These are phyloP conservation scores for Platichthys flesus DNA, from an alignment of 2,113 vertebrate genomes.

Conservation along the genomic window DNA sequence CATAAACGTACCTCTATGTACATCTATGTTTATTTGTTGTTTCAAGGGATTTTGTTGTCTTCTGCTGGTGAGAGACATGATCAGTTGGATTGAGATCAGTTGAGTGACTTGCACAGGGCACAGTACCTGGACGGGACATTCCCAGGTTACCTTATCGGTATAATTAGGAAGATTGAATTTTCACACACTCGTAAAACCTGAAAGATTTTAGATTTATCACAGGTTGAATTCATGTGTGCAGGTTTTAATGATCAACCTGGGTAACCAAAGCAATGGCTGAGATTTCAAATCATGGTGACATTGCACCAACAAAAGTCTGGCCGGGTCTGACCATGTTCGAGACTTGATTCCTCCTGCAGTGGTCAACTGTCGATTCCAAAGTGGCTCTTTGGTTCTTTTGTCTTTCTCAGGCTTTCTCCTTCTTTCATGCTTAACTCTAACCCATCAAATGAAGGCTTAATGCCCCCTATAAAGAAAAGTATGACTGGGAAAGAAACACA, in stretches of 20 bases:
- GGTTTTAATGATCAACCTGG: neutral
- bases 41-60: no score
- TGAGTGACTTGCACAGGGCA: neutral
- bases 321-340: no score
- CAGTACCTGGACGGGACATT: neutral
- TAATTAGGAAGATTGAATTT: neutral
- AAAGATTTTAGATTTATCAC: no score
- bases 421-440: neutral
- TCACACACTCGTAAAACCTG: no score
- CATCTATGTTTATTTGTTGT: no score
- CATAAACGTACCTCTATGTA: no score
- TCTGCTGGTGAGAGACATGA: no score
- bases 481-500: neutral
- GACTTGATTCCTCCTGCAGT: no score
- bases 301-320: neutral
- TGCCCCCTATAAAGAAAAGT: neutral
- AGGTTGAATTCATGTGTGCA: no score
- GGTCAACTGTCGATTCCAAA: no score
- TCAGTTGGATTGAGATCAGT: no score
- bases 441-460: neutral
- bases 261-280: neutral
- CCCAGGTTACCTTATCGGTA: neutral
- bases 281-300: neutral
- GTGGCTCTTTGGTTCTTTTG: no score
- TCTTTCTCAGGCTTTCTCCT: neutral